A percentile compares a stretch with the other conserved stretches of the same genome.
These are phyloP conservation scores for Nothura maculosa DNA, from an alignment of 2,797 vertebrate genomes.

Conservation along the genomic window DNA sequence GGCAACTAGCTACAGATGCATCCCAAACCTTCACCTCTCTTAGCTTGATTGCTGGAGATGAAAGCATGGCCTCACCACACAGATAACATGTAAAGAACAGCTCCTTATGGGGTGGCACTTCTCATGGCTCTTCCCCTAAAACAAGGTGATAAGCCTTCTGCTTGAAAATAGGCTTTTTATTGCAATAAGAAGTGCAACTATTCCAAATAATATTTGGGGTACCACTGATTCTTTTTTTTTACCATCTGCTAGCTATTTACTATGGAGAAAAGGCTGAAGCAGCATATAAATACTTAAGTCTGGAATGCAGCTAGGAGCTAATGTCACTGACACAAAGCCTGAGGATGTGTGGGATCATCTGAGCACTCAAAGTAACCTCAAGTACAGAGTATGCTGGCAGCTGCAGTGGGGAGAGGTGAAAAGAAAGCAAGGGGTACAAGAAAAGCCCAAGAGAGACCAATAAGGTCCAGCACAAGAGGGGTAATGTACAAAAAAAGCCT, in stretches of 20 bases:
- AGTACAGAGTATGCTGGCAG: neutral
- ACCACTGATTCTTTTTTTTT: neutral
- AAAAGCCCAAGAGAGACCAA: neutral
- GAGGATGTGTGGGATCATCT: neutral
- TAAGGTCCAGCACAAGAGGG: neutral
- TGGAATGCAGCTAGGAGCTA: rapidly evolving
- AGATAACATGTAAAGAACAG: neutral
- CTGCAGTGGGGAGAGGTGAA: rapidly evolving
- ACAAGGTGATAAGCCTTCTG: neutral
- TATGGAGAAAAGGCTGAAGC: neutral
- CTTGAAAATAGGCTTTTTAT: neutral
- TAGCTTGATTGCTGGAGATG: neutral
- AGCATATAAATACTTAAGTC: neutral
- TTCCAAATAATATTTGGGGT: slow-evolving; percentile 7
- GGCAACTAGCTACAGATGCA: slow-evolving; percentile 33
- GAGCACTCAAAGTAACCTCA: neutral
- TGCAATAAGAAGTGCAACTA: neutral
- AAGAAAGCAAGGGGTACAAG: neutral
- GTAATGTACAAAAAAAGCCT: neutral
- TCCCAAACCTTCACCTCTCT: neutral
- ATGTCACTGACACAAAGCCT: rapidly evolving
- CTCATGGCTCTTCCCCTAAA: neutral
- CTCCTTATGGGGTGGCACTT: neutral
- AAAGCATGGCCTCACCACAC: neutral
- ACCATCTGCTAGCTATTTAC: neutral